Percentiles rank a stretch among this genome's conserved stretches.
Conservation (phyloP, 2,797 vertebrate species). For the Poeciliopsis turneri region DNA sequence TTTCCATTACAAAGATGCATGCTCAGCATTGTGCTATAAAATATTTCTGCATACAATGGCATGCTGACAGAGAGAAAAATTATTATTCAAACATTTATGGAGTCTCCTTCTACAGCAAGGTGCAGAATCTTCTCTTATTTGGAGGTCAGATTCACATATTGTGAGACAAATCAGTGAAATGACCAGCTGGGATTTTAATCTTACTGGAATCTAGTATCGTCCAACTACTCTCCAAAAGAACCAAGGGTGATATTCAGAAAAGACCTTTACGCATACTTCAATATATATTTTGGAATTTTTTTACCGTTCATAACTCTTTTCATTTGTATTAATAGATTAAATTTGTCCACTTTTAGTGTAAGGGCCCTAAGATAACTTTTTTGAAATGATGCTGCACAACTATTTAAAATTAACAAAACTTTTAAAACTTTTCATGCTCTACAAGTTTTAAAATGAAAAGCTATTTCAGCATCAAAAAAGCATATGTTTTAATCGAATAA, state of each 20-base stretch:
- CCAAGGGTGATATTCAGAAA: background rate
- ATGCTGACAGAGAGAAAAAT: background rate
- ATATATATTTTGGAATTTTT: background rate
- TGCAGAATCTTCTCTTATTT: background rate
- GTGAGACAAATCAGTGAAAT: background rate
- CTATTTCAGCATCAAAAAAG: background rate
- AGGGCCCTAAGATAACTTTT: background rate
- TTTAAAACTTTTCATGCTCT: background rate
- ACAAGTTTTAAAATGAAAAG: background rate
- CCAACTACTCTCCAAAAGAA: background rate
- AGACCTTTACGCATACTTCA: background rate
- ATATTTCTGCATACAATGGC: background rate
- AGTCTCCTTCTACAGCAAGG: background rate
- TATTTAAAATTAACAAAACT: background rate
- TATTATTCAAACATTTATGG: background rate
- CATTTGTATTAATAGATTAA: background rate
- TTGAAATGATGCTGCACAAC: background rate
- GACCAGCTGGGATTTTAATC: background rate
- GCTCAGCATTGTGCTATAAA: background rate
- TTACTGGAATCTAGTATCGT: background rate
- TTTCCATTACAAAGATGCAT: background rate
- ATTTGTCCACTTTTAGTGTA: background rate
- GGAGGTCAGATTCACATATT: background rate
- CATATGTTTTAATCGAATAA: background rate
- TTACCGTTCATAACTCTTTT: background rate